Conservation (phyloP, 2,797 vertebrate species). For the Leuciscus waleckii region DNA sequence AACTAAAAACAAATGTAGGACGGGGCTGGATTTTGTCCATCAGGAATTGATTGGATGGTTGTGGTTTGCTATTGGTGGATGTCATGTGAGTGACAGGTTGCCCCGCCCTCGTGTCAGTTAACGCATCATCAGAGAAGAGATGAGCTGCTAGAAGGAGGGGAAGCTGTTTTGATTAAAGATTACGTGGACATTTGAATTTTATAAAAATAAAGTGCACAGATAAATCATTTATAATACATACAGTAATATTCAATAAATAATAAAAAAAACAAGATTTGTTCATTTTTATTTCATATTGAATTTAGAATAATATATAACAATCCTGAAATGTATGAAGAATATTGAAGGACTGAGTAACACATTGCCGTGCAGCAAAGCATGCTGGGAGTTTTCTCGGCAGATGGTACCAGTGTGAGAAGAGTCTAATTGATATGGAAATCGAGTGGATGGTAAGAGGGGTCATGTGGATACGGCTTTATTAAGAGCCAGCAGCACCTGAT, state of each 20-base stretch:
- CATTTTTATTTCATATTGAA: neutral
- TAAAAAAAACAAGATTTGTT: neutral
- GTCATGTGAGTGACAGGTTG: too few relatives aligned
- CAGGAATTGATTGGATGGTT: too few relatives aligned
- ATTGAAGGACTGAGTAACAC: neutral
- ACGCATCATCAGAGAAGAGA: too few relatives aligned
- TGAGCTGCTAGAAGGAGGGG: too few relatives aligned
- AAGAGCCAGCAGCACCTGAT: constrained; percentile 35
- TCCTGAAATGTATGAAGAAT: neutral
- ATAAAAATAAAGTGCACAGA: neutral
- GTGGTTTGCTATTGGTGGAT: too few relatives aligned
- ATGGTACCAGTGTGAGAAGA: constrained; percentile 40
- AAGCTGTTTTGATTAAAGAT: too few relatives aligned
- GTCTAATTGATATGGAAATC: constrained; percentile 51
- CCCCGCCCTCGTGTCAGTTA: too few relatives aligned
- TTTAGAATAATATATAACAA: neutral
- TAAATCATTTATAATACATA: neutral
- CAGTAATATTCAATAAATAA: neutral
- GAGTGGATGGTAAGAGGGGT: constrained; percentile 39
- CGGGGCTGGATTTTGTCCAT: too few relatives aligned
- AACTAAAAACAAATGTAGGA: too few relatives aligned
- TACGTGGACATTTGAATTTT: neutral
- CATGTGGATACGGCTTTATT: constrained; percentile 46
- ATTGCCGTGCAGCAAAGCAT: constrained; percentile 1
- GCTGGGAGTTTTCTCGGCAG: constrained; percentile 22